Conservation (phyloP, 2,113 vertebrate species). For the Rhadina sibilatrix region DNA sequence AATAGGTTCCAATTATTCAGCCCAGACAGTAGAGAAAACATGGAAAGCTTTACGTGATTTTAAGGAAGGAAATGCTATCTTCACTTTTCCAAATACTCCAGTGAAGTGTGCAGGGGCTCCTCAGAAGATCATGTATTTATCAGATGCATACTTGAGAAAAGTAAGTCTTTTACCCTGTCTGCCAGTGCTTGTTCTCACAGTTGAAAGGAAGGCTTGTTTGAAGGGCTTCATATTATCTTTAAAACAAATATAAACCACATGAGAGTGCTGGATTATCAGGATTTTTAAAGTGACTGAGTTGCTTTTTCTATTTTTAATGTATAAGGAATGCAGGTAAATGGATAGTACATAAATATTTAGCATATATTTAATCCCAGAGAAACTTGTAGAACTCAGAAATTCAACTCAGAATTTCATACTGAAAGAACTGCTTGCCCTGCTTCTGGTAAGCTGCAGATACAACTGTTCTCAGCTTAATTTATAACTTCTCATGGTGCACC, state of each 20-base stretch:
- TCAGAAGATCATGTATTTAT: conserved; percentile 98
- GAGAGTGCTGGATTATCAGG: neutral
- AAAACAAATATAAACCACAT: neutral
- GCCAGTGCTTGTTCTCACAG: neutral
- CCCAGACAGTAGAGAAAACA: conserved; percentile 89
- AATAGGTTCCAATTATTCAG: conserved; percentile 96
- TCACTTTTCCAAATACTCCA: conserved; percentile 91
- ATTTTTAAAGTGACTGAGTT: neutral
- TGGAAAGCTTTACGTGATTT: conserved; percentile 92
- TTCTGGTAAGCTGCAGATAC: neutral
- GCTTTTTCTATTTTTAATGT: neutral
- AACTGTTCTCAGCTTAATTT: neutral
- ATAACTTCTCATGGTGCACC: neutral
- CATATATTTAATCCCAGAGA: neutral
- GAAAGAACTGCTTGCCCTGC: neutral
- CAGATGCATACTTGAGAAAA: conserved; percentile 89
- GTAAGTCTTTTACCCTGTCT: conserved; percentile 61
- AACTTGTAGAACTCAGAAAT: neutral
- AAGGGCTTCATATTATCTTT: neutral
- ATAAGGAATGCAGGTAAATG: neutral
- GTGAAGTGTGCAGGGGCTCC: conserved; percentile 96
- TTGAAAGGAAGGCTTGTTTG: neutral
- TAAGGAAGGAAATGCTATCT: conserved; percentile 91
- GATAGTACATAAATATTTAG: neutral
- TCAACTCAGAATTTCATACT: neutral